These are phyloP conservation scores for Idaea straminata DNA, from an alignment of 2,888 invertebrate species.

Conservation along the genomic window DNA sequence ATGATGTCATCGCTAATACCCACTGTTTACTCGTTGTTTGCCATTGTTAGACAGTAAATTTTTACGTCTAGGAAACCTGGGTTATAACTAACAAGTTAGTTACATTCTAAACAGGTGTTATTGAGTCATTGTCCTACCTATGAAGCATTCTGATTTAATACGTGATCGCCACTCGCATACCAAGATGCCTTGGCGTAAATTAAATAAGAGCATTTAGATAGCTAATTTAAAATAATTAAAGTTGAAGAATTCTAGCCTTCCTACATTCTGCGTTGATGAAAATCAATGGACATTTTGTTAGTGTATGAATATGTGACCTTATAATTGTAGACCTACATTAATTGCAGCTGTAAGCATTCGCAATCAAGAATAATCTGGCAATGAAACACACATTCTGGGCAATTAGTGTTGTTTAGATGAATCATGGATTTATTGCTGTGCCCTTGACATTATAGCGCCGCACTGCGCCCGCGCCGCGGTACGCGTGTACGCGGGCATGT, in stretches of 20 bases:
- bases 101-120: neutral
- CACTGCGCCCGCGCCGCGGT: neutral
- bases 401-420: neutral
- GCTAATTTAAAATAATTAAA: no score
- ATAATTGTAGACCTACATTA: neutral
- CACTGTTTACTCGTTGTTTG: slow-evolving; percentile 2
- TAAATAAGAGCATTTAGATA: neutral
- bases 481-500: neutral
- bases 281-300: neutral
- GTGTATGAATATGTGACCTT: neutral
- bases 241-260: no score
- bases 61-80: neutral
- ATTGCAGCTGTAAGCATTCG: neutral
- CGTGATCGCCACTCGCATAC: neutral
- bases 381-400: neutral
- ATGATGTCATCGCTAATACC: slow-evolving; percentile 10
- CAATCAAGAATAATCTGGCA: neutral
- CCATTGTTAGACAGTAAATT: neutral
- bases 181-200: neutral
- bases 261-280: neutral
- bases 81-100: neutral
- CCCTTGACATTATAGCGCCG: neutral
- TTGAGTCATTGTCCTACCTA: neutral
- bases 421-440: neutral
- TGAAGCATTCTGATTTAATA: neutral